Evolutionary conservation across 2,888 invertebrate genomes (phyloP).

Genomic region (Clostera curtula): DNA sequence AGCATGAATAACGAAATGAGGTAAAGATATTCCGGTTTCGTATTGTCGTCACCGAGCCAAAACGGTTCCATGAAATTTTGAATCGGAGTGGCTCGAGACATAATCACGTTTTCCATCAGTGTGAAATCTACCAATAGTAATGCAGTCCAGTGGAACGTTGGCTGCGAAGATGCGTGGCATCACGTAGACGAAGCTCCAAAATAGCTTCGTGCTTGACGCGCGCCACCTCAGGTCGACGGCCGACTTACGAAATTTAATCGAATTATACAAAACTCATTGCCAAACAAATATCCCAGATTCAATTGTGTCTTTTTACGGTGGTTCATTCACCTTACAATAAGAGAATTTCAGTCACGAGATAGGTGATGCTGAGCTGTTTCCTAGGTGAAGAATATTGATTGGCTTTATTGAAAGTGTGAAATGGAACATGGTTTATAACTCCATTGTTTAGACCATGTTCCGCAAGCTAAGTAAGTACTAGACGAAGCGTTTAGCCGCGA

Average conservation of each 20-base stretch:
- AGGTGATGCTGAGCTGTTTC: slow-evolving; percentile 30
- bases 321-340: slow-evolving; percentile 29
- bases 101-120: slow-evolving; percentile 59
- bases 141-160: slow-evolving; percentile 51
- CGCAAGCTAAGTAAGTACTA: slow-evolving; percentile 33
- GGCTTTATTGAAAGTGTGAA: slow-evolving; percentile 44
- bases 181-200: slow-evolving; percentile 55
- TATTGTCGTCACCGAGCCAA: slow-evolving; percentile 26
- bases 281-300: slow-evolving; percentile 36
- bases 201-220: slow-evolving; percentile 41
- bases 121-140: slow-evolving; percentile 54
- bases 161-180: slow-evolving; percentile 52
- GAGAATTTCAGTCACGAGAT: slow-evolving; percentile 18
- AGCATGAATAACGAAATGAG: slow-evolving; percentile 1
- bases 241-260: slow-evolving; percentile 53
- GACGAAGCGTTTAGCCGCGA: slow-evolving; percentile 32
- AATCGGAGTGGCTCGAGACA: slow-evolving; percentile 46
- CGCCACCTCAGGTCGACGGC: slow-evolving; percentile 43
- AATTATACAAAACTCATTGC: slow-evolving; percentile 45
- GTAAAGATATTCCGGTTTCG: slow-evolving; percentile 16
- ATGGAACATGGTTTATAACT: slow-evolving; percentile 56
- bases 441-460: slow-evolving; percentile 56
- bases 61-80: slow-evolving; percentile 42
- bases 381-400: slow-evolving; percentile 28
- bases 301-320: slow-evolving; percentile 27